Evolutionary conservation across 2,113 vertebrate species (phyloP).

Genomic region (Pagrus major): DNA sequence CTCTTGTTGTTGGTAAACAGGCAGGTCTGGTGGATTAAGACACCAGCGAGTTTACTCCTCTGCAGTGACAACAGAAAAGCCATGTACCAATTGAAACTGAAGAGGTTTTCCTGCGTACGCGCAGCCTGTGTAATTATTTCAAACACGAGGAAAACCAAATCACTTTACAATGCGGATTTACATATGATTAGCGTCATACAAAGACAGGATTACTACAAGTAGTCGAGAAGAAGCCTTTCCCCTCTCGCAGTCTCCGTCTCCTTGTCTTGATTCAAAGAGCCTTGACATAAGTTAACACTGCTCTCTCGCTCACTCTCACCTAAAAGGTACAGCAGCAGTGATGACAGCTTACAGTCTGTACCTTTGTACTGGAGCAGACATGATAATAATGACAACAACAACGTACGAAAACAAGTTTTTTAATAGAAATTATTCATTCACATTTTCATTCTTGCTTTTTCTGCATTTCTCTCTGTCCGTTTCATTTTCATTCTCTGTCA

Average conservation of each 20-base stretch:
- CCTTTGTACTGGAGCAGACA: conserved; percentile 26
- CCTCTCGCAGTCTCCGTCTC: conserved; percentile 58
- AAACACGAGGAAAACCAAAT: conserved; percentile 82
- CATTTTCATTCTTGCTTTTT: neutral
- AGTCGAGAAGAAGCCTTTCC: conserved; percentile 68
- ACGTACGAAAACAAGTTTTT: neutral
- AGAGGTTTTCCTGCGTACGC: conserved; percentile 78
- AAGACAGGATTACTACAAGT: conserved; percentile 81
- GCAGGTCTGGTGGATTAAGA: conserved; percentile 79
- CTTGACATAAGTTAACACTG: conserved; percentile 72
- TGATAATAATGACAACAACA: conserved; percentile 33
- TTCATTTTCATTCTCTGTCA: neutral
- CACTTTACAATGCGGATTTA: conserved; percentile 84
- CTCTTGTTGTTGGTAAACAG: conserved; percentile 75
- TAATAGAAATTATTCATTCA: neutral
- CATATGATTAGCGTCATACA: conserved; percentile 85
- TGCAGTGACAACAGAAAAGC: conserved; percentile 75
- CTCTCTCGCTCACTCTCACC: conserved; percentile 45
- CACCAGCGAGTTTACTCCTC: conserved; percentile 63
- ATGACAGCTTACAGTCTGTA: conserved; percentile 42
- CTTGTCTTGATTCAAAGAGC: conserved; percentile 72
- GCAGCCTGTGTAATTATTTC: conserved; percentile 82
- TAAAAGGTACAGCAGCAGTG: conserved; percentile 38
- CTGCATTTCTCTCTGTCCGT: neutral
- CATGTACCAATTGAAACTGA: conserved; percentile 76